A percentile compares a stretch with the other conserved stretches of the same genome.
Evolutionary conservation across 2,888 invertebrate species (phyloP).

Genomic region (Nemapogon koenigi): DNA sequence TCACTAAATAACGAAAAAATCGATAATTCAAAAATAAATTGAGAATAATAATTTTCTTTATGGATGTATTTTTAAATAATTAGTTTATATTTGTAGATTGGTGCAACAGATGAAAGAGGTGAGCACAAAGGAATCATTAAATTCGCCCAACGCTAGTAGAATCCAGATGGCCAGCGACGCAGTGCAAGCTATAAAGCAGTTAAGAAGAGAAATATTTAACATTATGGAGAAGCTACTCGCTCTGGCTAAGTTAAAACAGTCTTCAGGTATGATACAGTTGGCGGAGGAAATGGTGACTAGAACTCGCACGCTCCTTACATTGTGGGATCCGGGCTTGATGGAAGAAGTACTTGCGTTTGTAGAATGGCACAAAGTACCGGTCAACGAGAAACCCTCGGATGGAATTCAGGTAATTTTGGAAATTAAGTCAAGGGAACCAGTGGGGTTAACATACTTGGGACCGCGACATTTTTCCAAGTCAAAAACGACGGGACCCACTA

Average conservation of each 20-base stretch:
- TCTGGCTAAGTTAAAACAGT: slow-evolving; percentile 76
- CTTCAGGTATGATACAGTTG: slow-evolving; percentile 75
- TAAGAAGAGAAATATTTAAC: slow-evolving; percentile 78
- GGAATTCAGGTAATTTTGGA: too few relatives aligned
- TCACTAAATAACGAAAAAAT: too few relatives aligned
- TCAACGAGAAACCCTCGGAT: too few relatives aligned
- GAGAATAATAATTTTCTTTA: too few relatives aligned
- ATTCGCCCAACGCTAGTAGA: slow-evolving; percentile 75
- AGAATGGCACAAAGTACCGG: slow-evolving; percentile 71
- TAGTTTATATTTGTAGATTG: slow-evolving; percentile 52
- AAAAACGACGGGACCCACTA: too few relatives aligned
- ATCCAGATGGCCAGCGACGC: slow-evolving; percentile 84
- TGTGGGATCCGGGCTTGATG: slow-evolving; percentile 87
- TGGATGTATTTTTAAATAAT: too few relatives aligned
- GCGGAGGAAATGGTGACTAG: slow-evolving; percentile 81
- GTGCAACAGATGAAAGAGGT: slow-evolving; percentile 84
- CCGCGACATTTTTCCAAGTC: too few relatives aligned
- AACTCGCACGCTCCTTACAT: slow-evolving; percentile 77
- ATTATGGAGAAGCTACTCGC: slow-evolving; percentile 78
- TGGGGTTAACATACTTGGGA: too few relatives aligned
- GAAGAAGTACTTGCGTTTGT: slow-evolving; percentile 86
- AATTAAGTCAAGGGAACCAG: too few relatives aligned
- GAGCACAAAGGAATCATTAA: slow-evolving; percentile 42
- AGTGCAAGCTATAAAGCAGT: slow-evolving; percentile 77
- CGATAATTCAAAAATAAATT: too few relatives aligned